A percentile compares a stretch with the other conserved stretches of the same genome.
phyloP scores from a whole-genome alignment of 2,888 invertebrate genomes.

The Eristalis intricaria region DNA sequence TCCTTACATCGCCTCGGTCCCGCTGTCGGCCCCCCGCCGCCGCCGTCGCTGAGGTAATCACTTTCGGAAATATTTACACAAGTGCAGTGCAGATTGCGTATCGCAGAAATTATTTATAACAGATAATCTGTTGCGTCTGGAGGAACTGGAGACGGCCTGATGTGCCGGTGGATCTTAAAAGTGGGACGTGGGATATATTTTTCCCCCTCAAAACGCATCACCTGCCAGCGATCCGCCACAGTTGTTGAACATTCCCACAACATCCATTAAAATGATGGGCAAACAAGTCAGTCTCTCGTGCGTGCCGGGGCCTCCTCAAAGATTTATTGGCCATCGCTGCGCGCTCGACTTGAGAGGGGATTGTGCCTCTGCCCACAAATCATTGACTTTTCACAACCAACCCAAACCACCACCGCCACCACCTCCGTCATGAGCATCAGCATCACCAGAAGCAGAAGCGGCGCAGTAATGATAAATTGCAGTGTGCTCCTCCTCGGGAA shows the following conservation, averaged over 20 bases:
- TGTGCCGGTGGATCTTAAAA: background rate
- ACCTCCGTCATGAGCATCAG: background rate
- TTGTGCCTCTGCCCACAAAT: conserved; percentile 49
- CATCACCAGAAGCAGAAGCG: background rate
- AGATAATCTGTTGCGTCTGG: background rate
- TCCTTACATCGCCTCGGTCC: background rate
- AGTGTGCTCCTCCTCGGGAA: conserved; percentile 21
- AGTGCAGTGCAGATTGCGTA: conserved; percentile 41
- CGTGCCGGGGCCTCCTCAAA: background rate
- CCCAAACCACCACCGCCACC: conserved; percentile 35
- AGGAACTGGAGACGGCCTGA: background rate
- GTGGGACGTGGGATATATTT: background rate
- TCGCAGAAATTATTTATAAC: conserved; percentile 20
- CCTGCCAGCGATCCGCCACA: background rate
- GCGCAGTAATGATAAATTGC: conserved; percentile 47
- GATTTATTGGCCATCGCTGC: conserved; percentile 14
- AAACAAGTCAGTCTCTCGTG: background rate
- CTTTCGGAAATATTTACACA: conserved; percentile 53
- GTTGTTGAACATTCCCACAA: background rate
- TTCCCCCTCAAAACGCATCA: background rate
- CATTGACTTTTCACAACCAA: conserved; percentile 36
- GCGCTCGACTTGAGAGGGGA: conserved; percentile 5
- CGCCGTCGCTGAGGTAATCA: conserved; percentile 28
- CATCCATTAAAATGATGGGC: background rate
- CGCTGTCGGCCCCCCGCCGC: too few relatives aligned